Base-by-base conservation (phyloP, 2,888 invertebrate species). In the Acronicta leporina region DNA sequence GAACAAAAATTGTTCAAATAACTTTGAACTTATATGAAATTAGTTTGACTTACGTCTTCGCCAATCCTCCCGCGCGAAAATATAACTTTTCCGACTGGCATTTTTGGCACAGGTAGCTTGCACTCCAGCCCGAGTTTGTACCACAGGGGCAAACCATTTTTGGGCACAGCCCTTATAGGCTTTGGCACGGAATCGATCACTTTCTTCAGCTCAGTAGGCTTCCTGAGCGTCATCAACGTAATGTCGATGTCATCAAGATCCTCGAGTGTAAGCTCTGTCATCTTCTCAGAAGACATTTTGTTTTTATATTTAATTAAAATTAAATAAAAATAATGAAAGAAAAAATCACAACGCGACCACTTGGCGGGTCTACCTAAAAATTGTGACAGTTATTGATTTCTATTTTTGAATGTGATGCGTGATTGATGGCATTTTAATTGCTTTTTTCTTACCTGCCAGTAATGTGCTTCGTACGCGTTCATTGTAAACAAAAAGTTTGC, bases 31-130 rank as follows among this genome's bases (percentile, higher is more conserved):
- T 27, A 7, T 13, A 35, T 35, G 35, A 35, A 13, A 13, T 2
- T 38, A n/a, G 1, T 38, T 38, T 10, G 68, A 90, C 94, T 92
- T 73, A 95, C 94, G 66, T 94, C 93, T 83, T 92, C 92, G 4
- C 95, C 95, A 25, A 95, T 90, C 78, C 85, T 93, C 30, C 95
- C 95, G 64, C 95, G 94, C 43, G 94, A 91, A 77, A 95, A 93
- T 51, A 92, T 78, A 56, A 95, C 89, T 59, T 88, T 92, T 2
- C 94, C 95, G 20, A 81, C 84, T 0, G 95, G 95, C 85, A 93
- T 93, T 77, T 94, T 92, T 14, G 95, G 92, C 58, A 95, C 90
- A 0, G 95, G 95, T 53, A 95, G 82, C 78, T 95, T 95, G 60
- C 89, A 83, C 72, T 95, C 95, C 78, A 95, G 74, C 0, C 95